Evolutionary conservation across 2,113 vertebrate species (phyloP), one percentile per base, ranked within the genome.

Genomic region (Oxygymnocypris stewartii): DNA sequence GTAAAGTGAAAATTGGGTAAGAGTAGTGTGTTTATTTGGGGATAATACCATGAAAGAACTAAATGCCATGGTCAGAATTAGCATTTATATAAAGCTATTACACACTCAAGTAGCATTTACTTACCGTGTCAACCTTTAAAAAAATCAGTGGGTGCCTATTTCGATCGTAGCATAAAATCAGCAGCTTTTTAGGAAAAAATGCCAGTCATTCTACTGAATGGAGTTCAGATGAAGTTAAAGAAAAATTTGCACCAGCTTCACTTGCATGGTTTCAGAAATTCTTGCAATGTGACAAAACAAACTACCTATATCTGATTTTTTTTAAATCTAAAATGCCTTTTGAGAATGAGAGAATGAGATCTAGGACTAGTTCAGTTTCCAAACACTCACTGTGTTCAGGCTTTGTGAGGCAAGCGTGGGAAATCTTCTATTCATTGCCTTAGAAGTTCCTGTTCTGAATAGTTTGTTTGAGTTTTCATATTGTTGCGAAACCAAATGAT

Each of bases 81-180:
- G 65, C 81, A 83, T 83, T 83, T 83, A 83, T 51, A 71, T 83
- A 71, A 83, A 83, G 81, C 25, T 69, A 71, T 83, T 83, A 83
- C 65, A 35, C 81, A 83, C 63, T 83, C 42, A 71, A 71, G 28
- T 71, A 54, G 81, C 81, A 37, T 71, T 83, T 71, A 71, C 18
- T 23, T 49, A 23, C 25, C 28, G 4, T 81, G 18, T 51, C 44
- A 31, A 71, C 28, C 44, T 42, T 47, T 54, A 25, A 14, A 83
- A 74, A 51, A 82, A 67, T 83, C 18, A 67, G 28, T 14, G 25
- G 28, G 42, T 2, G 25, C 28, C 42, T 37, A 7, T 28, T 47
- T 81, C 9, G 23, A 49, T 47, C 49, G 11, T 65, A 20, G 37
- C 40, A 20, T 59, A 67, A 82, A 82, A 82, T 54, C 44, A 25